Evolutionary conservation across 53 echinoderm and acorn worm species (phyloP), one percentile per base, ranked within the genome.

Genomic region (Temnopleurus reevesii): DNA sequence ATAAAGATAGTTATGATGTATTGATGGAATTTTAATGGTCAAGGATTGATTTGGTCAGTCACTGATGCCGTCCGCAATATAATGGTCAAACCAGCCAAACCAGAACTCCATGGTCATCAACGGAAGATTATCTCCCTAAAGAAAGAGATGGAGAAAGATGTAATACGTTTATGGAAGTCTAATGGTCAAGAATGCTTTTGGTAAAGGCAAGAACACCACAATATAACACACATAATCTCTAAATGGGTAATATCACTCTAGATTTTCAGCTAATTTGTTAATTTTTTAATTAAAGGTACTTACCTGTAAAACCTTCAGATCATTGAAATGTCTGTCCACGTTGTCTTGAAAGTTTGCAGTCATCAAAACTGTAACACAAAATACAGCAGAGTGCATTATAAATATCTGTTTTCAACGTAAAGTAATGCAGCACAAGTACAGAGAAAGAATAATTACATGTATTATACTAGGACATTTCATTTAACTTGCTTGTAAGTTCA

Each of bases 11-110:
- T n/a, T n/a, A n/a, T n/a, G n/a, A n/a, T n/a, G n/a, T n/a, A n/a
- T 96, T 99, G 88, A 99, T 81, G 4, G 99, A 99, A 1, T 93
- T 96, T 27, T 90, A 90, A 35, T 81, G 44, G 23, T 92, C 81
- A 82, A 99, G 85, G 31, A 99, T 93, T 2, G 60, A 76, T 34
- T 91, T 92, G 34, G 96, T 87, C 28, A 94, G 1, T 59, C 55
- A 41, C 81, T 81, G 44, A 98, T 90, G 30, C 90, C 94, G 24
- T 87, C 53, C 0, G 91, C 54, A 7, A 83, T 84, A 44, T 91
- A 92, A 77, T 95, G 97, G 91, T 97, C 97, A 94, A 96, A 99
- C 99, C 99, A 99, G 1, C 99, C 99, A 2, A 96, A 92, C 99
- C 99, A 99, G 86, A 95, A 96, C 90, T 96, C 96, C 99, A 99